These are phyloP conservation scores for Zele albiditarsus DNA, from an alignment of 2,888 invertebrate genomes.

Conservation along the genomic window DNA sequence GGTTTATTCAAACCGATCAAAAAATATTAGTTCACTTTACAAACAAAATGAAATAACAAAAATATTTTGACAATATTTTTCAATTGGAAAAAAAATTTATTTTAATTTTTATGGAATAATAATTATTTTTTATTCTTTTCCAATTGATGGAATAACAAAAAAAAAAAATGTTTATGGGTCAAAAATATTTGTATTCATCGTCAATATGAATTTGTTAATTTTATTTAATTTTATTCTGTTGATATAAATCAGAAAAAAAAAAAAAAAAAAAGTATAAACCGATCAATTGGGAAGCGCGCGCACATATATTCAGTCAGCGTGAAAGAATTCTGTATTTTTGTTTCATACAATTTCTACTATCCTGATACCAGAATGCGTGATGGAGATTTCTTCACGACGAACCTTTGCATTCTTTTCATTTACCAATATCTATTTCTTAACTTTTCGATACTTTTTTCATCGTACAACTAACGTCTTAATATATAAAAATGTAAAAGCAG, in stretches of 20 bases:
- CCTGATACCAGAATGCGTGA: slow-evolving; percentile 48
- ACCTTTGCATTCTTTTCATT: slow-evolving; percentile 36
- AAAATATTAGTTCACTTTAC: background rate
- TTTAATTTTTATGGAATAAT: too few relatives aligned
- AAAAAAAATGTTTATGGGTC: too few relatives aligned
- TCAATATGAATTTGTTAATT: too few relatives aligned
- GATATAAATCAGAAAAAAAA: background rate
- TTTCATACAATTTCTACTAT: slow-evolving; percentile 38
- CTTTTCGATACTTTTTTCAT: slow-evolving; percentile 20
- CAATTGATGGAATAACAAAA: too few relatives aligned
- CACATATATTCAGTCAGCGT: background rate
- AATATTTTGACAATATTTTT: too few relatives aligned
- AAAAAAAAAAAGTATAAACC: background rate
- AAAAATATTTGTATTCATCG: too few relatives aligned
- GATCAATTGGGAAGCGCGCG: background rate
- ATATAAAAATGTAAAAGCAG: too few relatives aligned
- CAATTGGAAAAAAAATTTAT: too few relatives aligned
- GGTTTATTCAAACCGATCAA: slow-evolving; percentile 16
- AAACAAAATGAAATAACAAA: background rate
- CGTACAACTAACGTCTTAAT: background rate
- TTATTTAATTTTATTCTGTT: too few relatives aligned
- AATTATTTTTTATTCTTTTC: too few relatives aligned
- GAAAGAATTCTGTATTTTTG: background rate
- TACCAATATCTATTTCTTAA: background rate
- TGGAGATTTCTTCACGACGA: slow-evolving; percentile 50